Conservation (phyloP, 2,113 vertebrate species). For the Origma solitaria region DNA sequence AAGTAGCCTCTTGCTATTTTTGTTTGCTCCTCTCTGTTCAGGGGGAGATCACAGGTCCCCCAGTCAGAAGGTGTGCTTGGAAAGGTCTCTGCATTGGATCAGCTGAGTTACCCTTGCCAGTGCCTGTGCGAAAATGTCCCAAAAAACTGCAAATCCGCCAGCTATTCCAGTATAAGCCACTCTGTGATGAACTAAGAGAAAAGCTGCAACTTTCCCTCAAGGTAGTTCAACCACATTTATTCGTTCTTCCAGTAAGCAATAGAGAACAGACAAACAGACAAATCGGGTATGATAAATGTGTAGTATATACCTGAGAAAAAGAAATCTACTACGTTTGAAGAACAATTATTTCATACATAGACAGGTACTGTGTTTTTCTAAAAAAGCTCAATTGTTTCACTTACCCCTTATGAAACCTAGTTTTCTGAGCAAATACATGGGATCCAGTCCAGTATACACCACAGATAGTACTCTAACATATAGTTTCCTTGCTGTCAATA, state of each 20-base stretch:
- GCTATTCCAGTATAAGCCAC: conserved; percentile 75
- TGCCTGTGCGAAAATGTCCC: conserved; percentile 71
- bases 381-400: not conserved
- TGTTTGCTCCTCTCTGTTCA: conserved; percentile 41
- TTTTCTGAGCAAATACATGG: not conserved
- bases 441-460: not conserved
- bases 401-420: not conserved
- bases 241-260: not conserved
- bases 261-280: not conserved
- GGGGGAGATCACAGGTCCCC: conserved; percentile 65
- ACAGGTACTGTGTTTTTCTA: not conserved
- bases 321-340: not conserved
- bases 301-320: not conserved
- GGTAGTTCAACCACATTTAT: conserved; percentile 63
- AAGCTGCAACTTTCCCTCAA: conserved; percentile 78
- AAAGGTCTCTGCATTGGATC: conserved; percentile 65
- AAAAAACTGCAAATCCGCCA: conserved; percentile 80
- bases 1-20: not conserved
- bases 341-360: not conserved
- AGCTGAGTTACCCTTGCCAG: not conserved
- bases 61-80: conserved; percentile 56
- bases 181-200: conserved; percentile 61
- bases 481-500: not conserved
- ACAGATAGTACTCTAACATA: not conserved
- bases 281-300: not conserved